Evolutionary conservation across 1,140 invertebrate species (phyloP), one percentile per base, ranked within the genome.

Genomic region (Forficula auricularia): DNA sequence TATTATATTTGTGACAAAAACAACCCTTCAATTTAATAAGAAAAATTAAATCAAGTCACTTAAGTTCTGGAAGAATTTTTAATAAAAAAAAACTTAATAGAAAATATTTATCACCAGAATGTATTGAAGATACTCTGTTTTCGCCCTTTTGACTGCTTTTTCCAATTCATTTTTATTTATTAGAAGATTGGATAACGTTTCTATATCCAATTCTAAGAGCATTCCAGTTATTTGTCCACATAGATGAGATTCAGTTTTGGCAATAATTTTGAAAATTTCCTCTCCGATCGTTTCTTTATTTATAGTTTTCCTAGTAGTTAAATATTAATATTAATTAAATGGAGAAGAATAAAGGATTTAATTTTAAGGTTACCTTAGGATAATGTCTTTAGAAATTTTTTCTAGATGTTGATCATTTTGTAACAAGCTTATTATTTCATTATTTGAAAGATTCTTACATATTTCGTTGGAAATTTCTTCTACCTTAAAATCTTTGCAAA

Each of bases 191-290:
- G 44, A 40, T 14, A 51, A 44, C 3, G 48, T 49, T 10, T 13
- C 13, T 19, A 36, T 27, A 37, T 51, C 45, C 8, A 51, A 34
- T 39, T 51, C 50, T 19, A 51, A 31, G 12, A 51, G 46, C 50
- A 51, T 51, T n/a, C 50, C 50, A 36, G 50, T 51, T 3, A 51
- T 43, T 32, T 51, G 46, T 12, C 48, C 39, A 45, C 48, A 50
- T n/a, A 51, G 27, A 14, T 49, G 36, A 10, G 50, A 32, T 33
- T 51, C 50, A 12, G 40, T 18, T 15, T 38, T 2, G 20, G 48
- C 35, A 10, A 51, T 43, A 19, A 20, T 27, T 12, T 20, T 27
- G 41, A 47, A 51, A n/a, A 51, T 19, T 36, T 50, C 35, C 31
- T 44, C 46, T 4, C 50, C 50, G 3, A 51, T 14, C 22, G 31